phyloP scores from a whole-genome alignment of 2,888 invertebrate species.

The Sinotaia quadrata region DNA sequence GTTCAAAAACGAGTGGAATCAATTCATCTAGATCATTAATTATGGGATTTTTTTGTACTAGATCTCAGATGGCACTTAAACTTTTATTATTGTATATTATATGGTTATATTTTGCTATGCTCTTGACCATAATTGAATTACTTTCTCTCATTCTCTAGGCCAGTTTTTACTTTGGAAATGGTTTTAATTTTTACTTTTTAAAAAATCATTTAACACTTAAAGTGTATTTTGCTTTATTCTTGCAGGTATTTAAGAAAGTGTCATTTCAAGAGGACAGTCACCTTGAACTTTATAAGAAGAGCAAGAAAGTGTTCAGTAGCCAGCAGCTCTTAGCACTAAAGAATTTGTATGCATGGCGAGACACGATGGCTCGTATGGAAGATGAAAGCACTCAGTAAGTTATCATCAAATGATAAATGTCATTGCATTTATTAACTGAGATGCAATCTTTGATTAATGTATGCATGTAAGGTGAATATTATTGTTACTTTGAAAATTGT shows the following conservation, averaged over 20 bases:
- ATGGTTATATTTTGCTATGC: no score
- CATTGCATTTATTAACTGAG: no score
- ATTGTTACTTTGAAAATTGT: no score
- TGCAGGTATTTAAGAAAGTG: slow-evolving; percentile 85
- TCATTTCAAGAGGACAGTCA: slow-evolving; percentile 80
- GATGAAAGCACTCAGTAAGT: slow-evolving; percentile 89
- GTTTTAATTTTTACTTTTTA: background rate
- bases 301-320: slow-evolving; percentile 86
- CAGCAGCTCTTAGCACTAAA: slow-evolving; percentile 87
- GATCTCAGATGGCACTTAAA: no score
- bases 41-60: no score
- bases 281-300: slow-evolving; percentile 83
- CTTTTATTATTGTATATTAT: no score
- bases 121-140: background rate
- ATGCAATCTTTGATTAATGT: no score
- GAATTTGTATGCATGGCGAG: slow-evolving; percentile 90
- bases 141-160: background rate
- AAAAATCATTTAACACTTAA: background rate
- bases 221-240: slow-evolving; percentile 5
- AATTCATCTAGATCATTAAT: no score
- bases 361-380: slow-evolving; percentile 84
- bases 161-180: no score
- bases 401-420: no score
- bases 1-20: no score
- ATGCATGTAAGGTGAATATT: no score